phyloP scores from a whole-genome alignment of 2,113 vertebrate species.

The Sclerurus mexicanus region DNA sequence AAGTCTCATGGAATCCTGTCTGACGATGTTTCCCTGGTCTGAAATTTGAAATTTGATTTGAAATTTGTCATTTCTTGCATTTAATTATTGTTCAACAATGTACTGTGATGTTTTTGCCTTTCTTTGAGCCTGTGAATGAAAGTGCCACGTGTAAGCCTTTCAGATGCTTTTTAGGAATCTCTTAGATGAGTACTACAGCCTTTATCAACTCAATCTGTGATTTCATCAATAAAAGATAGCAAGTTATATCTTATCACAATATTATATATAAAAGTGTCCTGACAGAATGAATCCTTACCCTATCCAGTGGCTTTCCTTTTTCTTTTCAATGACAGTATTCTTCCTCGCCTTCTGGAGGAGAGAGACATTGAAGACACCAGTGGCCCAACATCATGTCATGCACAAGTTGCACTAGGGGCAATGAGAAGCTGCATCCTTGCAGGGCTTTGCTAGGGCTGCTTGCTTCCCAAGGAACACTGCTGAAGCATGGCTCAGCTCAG shows the following conservation, averaged over 20 bases:
- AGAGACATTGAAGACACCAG: neutral
- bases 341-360: neutral
- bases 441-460: neutral
- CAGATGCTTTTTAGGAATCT: neutral
- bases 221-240: neutral
- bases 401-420: neutral
- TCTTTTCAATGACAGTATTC: neutral
- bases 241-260: neutral
- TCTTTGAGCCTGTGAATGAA: neutral
- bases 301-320: neutral
- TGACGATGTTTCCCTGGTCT: neutral
- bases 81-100: neutral
- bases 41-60: neutral
- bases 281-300: neutral
- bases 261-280: neutral
- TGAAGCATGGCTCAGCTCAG: rapidly evolving
- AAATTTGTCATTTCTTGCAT: neutral
- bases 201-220: neutral
- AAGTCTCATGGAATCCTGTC: neutral
- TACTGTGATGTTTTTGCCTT: neutral
- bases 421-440: neutral
- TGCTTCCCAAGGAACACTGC: neutral
- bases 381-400: neutral
- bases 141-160: neutral
- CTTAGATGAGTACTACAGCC: neutral